Percentiles rank a stretch among this genome's conserved stretches.
Evolutionary conservation across 1,140 invertebrate genomes (phyloP).

Genomic region (Solenopsis fugax): DNA sequence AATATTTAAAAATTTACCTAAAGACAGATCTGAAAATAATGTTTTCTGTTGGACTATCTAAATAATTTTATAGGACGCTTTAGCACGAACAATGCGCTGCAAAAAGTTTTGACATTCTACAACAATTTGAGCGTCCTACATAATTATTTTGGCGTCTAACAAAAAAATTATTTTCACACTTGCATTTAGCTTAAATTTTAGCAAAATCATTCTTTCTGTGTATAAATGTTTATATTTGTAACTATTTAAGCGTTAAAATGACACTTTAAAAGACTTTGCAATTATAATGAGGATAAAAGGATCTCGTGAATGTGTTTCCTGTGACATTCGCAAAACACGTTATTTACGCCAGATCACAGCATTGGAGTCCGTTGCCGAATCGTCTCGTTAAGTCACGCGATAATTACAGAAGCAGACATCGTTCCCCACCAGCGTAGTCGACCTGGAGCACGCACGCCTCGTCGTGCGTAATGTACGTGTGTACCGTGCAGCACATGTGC

Average conservation of each 20-base stretch:
- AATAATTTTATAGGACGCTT: too few species aligned
- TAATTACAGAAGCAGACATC: conserved; percentile 7
- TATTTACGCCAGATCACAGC: not conserved
- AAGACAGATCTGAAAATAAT: too few species aligned
- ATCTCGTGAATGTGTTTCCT: not conserved
- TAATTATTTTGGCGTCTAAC: too few species aligned
- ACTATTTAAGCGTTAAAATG: not conserved
- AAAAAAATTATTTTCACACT: too few species aligned
- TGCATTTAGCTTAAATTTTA: too few species aligned
- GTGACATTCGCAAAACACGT: not conserved
- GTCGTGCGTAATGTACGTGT: conserved; percentile 34
- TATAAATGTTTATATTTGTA: not conserved
- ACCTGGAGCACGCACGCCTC: conserved; percentile 18
- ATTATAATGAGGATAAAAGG: not conserved
- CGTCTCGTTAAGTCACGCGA: not conserved
- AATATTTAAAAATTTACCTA: too few species aligned
- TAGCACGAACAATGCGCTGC: too few species aligned
- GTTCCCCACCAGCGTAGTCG: conserved; percentile 10
- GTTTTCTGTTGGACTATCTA: too few species aligned
- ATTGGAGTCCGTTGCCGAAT: not conserved
- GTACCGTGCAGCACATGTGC: not conserved
- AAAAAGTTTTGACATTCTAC: too few species aligned
- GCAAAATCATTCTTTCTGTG: too few species aligned
- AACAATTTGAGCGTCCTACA: too few species aligned
- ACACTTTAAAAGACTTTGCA: not conserved